A percentile compares a stretch with the other conserved stretches of the same genome.
Evolutionary conservation across 2,113 vertebrate genomes (phyloP).

Genomic region (Eira barbara): DNA sequence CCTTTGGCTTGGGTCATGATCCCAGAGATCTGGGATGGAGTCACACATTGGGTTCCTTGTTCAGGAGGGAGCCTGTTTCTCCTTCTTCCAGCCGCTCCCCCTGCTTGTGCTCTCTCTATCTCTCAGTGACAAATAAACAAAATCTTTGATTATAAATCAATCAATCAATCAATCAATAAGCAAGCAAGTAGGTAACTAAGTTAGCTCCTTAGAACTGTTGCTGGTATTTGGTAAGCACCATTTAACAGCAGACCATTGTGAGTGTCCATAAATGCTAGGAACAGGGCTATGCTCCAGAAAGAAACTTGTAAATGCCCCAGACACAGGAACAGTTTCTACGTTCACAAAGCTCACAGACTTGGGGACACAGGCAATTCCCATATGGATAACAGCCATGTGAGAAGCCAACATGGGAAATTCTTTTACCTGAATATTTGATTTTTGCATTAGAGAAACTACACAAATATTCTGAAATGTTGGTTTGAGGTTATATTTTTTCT

Average conservation of each 20-base stretch:
- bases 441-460: neutral
- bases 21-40: too few relatives aligned
- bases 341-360: neutral
- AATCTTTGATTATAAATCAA: neutral
- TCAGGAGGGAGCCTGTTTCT: too few relatives aligned
- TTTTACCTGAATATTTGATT: conserved; percentile 2
- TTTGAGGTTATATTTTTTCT: neutral
- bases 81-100: too few relatives aligned
- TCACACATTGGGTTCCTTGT: too few relatives aligned
- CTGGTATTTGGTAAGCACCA: neutral
- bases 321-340: neutral
- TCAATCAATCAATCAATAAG: neutral
- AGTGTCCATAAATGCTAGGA: neutral
- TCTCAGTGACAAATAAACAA: too few relatives aligned
- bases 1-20: too few relatives aligned
- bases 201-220: neutral
- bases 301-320: neutral
- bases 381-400: neutral
- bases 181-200: neutral
- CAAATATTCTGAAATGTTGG: neutral
- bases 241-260: neutral
- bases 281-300: neutral
- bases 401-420: neutral
- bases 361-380: neutral
- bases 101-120: too few relatives aligned